Evolutionary conservation across 2,888 invertebrate genomes (phyloP), one percentile per base, ranked within the genome.

Genomic region (Liposcelis brunnea): DNA sequence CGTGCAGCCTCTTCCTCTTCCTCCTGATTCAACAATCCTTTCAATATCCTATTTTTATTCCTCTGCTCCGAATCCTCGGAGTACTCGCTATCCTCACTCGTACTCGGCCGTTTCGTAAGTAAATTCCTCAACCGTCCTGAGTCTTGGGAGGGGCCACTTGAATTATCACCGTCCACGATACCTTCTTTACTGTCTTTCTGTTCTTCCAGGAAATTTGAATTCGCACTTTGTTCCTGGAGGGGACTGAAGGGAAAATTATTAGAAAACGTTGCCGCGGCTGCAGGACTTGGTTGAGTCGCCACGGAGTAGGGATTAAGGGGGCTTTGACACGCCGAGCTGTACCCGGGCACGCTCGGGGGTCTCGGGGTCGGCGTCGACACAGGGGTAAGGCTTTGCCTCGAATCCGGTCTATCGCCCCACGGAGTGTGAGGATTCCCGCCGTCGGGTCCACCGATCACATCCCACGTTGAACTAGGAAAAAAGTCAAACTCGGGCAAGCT

Each of bases 401-500:
- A 77, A 54, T 75, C 75, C 18, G 78, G 74, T 49, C 77, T 56
- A 49, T 61, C 61, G 38, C 50, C 48, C 55, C 55, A 54, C 5
- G 50, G 44, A n/a, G 49, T 47, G 26, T 26, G 26, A 26, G 26
- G 26, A 8, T 26, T 26, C 26, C 26, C 26, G 31, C 47, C 47
- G 36, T 47, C 49, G 31, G 50, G 12, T 31, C 44, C 34, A 10
- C 51, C 55, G 8, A 49, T 48, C 37, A 53, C 48, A 16, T 54
- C 75, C 67, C 74, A 82, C 47, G 79, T 72, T 55, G 75, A 70
- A 56, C 71, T 69, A 52, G 74, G 71, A 57, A 71, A 71, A 51
- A 75, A 69, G 53, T 77, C 80, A 55, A 78, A 72, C 55, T 78
- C 79, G 61, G 51, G 52, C 44, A 54, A 50, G 47, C 48, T 53